A percentile compares a stretch with the other conserved stretches of the same genome.
Conservation (phyloP, 2,888 invertebrate species). For the Philonicus albiceps region DNA sequence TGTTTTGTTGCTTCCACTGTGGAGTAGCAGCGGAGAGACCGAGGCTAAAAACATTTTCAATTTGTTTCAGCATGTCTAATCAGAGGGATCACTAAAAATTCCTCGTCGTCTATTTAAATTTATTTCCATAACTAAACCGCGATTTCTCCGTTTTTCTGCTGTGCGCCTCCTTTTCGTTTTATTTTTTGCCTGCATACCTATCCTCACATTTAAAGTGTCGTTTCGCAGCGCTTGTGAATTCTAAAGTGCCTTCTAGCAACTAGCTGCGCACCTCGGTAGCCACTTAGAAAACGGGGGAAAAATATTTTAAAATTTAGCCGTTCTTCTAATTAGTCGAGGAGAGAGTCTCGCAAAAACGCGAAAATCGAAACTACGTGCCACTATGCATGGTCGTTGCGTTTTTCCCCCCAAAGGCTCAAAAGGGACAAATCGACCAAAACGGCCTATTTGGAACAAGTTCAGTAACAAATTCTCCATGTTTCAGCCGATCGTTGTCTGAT, state of each 20-base stretch:
- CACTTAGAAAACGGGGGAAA: background rate
- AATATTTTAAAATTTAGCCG: slow-evolving; percentile 29
- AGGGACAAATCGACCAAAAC: background rate
- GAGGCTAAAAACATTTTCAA: slow-evolving; percentile 37
- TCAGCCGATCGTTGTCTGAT: slow-evolving; percentile 42
- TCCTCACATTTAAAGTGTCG: slow-evolving; percentile 35
- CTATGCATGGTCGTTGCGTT: background rate
- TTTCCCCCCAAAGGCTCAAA: background rate
- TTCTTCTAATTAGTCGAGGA: slow-evolving; percentile 22
- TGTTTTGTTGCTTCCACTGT: background rate
- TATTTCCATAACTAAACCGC: slow-evolving; percentile 41
- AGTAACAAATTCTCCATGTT: slow-evolving; percentile 41
- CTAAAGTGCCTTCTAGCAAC: background rate
- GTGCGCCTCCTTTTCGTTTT: slow-evolving; percentile 2
- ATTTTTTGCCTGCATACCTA: slow-evolving; percentile 6
- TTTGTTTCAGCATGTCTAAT: slow-evolving; percentile 45
- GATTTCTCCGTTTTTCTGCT: slow-evolving; percentile 38
- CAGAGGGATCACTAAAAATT: slow-evolving; percentile 43
- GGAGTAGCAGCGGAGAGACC: background rate
- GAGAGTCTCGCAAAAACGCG: slow-evolving; percentile 13
- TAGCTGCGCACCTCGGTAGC: background rate
- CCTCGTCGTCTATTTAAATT: slow-evolving; percentile 44
- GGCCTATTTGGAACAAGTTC: slow-evolving; percentile 34
- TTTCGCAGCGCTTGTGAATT: slow-evolving; percentile 6
- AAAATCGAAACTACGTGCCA: background rate